Conservation (phyloP, 2,797 vertebrate genomes). For the Liparis tanakae region DNA sequence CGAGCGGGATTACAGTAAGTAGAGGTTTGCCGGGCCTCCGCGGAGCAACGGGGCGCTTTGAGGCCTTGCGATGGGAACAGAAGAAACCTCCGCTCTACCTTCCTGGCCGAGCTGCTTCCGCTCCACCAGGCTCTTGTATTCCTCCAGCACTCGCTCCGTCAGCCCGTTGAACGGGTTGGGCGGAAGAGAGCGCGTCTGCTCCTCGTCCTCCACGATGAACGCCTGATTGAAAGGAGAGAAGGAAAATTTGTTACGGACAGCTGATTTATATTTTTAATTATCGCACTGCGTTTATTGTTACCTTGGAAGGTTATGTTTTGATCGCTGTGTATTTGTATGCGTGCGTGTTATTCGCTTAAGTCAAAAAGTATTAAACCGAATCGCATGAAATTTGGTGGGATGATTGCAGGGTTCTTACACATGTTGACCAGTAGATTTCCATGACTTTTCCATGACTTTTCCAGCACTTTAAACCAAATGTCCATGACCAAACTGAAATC, state of each 20-base stretch:
- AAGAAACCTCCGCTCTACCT: conserved; percentile 73
- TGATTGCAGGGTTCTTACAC: no score
- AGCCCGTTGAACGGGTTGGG: conserved; percentile 95
- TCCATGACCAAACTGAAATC: no score
- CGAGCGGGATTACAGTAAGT: conserved; percentile 18
- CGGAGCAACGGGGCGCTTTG: conserved; percentile 2
- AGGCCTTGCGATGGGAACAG: conserved; percentile 3
- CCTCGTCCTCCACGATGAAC: conserved; percentile 91
- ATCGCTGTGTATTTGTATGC: no score
- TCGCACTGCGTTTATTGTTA: no score
- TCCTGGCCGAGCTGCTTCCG: conserved; percentile 88
- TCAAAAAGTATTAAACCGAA: no score
- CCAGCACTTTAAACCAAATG: no score
- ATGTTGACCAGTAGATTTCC: no score
- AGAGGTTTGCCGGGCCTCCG: conserved; percentile 1
- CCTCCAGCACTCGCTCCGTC: conserved; percentile 88
- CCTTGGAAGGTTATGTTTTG: no score
- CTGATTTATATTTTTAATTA: not conserved
- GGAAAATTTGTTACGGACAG: not conserved
- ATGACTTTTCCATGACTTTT: no score
- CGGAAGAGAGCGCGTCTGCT: conserved; percentile 87
- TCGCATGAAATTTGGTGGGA: no score
- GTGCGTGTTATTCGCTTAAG: no score
- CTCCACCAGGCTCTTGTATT: conserved; percentile 90
- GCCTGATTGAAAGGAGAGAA: conserved; percentile 76